Percentiles rank a stretch among this genome's conserved stretches.
Evolutionary conservation across 2,888 invertebrate genomes (phyloP).

Genomic region (Trichogramma evanescens): DNA sequence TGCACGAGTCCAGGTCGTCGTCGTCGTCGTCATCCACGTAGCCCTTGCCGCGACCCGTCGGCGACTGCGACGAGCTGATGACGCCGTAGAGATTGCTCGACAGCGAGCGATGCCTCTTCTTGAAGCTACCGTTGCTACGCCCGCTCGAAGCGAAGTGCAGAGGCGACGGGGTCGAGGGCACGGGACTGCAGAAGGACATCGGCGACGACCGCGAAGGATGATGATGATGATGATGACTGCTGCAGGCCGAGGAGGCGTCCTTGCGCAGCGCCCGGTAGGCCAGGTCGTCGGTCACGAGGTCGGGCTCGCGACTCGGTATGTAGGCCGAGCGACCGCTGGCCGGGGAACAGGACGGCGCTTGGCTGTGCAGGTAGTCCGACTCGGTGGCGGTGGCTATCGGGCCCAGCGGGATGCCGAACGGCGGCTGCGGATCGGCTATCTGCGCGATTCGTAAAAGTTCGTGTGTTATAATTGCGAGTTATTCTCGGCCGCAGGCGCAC

Average conservation of each 20-base stretch:
- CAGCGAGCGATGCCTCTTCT: slow-evolving; percentile 66
- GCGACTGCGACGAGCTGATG: slow-evolving; percentile 50
- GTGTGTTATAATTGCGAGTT: no score
- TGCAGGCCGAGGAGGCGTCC: slow-evolving; percentile 50
- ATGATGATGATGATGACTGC: neutral
- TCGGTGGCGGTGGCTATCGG: slow-evolving; percentile 74
- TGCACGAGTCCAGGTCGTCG: neutral
- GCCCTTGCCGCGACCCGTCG: neutral
- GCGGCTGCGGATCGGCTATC: slow-evolving; percentile 75
- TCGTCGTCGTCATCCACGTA: slow-evolving; percentile 1
- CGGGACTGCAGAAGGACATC: no score
- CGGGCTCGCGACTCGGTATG: slow-evolving; percentile 66
- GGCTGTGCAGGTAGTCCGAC: slow-evolving; percentile 71
- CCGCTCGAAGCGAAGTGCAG: neutral
- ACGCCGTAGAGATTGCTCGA: slow-evolving; percentile 78
- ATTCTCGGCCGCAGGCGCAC: no score
- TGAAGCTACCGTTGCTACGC: no score
- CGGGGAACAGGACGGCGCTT: slow-evolving; percentile 15
- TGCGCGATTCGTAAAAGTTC: slow-evolving; percentile 48
- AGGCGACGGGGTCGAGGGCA: neutral
- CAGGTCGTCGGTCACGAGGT: slow-evolving; percentile 79
- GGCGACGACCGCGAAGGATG: neutral
- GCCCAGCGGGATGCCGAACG: slow-evolving; percentile 83
- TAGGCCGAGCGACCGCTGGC: slow-evolving; percentile 52
- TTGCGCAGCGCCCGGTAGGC: slow-evolving; percentile 80